Conservation (phyloP, 2,797 vertebrate species). For the Clarias laeviceps region DNA sequence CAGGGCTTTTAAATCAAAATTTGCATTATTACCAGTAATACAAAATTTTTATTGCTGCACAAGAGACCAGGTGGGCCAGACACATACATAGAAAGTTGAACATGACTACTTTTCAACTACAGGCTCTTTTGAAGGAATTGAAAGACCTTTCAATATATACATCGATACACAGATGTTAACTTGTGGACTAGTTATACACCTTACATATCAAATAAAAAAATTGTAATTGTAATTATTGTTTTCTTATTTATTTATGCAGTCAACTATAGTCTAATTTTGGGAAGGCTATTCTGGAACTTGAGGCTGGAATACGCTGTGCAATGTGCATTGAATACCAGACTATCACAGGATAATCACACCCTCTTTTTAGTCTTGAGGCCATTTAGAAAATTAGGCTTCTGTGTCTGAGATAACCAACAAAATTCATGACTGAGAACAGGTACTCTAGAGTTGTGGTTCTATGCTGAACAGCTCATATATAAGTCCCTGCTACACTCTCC, state of each 20-base stretch:
- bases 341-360: background rate
- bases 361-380: background rate
- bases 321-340: no score
- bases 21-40: slow-evolving; percentile 49
- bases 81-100: background rate
- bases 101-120: background rate
- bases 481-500: background rate
- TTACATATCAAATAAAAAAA: background rate
- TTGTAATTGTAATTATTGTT: background rate
- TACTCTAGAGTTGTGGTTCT: no score
- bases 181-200: background rate
- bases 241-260: background rate
- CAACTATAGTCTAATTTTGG: background rate
- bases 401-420: background rate
- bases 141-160: background rate
- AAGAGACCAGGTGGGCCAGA: slow-evolving; percentile 34
- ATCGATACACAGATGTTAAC: no score
- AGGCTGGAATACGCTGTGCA: background rate
- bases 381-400: background rate
- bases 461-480: background rate
- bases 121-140: background rate
- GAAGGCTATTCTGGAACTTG: no score
- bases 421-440: background rate
- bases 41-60: slow-evolving; percentile 31
- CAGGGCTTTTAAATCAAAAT: slow-evolving; percentile 10